phyloP scores from a whole-genome alignment of 2,113 vertebrate species.

The Albula goreensis region DNA sequence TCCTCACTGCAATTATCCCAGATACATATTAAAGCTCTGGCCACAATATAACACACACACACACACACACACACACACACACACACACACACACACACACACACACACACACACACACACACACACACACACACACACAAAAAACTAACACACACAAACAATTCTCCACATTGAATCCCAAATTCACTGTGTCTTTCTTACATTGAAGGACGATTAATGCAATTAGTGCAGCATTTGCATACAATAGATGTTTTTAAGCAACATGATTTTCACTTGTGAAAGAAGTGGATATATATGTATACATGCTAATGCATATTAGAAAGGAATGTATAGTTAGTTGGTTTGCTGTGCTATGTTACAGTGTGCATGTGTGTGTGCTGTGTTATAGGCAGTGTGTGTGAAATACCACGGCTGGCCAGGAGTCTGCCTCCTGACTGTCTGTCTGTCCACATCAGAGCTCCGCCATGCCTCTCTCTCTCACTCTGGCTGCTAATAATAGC shows the following conservation, averaged over 20 bases:
- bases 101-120: background rate
- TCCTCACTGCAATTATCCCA: slow-evolving; percentile 22
- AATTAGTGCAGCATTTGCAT: background rate
- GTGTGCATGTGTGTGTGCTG: background rate
- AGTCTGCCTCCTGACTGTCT: slow-evolving; percentile 45
- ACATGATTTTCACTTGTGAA: background rate
- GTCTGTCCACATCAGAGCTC: slow-evolving; percentile 47
- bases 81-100: background rate
- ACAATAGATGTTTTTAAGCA: background rate
- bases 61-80: background rate
- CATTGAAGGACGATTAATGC: background rate
- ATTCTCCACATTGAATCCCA: background rate
- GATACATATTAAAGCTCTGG: background rate
- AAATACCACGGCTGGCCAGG: slow-evolving; percentile 53
- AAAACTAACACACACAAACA: background rate
- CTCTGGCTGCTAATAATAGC: slow-evolving; percentile 53
- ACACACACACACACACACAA: background rate
- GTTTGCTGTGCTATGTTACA: background rate
- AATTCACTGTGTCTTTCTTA: background rate
- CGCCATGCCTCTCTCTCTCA: background rate
- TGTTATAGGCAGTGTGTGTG: slow-evolving; percentile 45
- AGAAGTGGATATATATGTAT: background rate
- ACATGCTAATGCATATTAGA: too few relatives aligned
- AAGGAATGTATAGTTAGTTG: background rate
- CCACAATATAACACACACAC: background rate